Conservation (phyloP, 2,113 vertebrate genomes). For the Peromyscus leucopus region DNA sequence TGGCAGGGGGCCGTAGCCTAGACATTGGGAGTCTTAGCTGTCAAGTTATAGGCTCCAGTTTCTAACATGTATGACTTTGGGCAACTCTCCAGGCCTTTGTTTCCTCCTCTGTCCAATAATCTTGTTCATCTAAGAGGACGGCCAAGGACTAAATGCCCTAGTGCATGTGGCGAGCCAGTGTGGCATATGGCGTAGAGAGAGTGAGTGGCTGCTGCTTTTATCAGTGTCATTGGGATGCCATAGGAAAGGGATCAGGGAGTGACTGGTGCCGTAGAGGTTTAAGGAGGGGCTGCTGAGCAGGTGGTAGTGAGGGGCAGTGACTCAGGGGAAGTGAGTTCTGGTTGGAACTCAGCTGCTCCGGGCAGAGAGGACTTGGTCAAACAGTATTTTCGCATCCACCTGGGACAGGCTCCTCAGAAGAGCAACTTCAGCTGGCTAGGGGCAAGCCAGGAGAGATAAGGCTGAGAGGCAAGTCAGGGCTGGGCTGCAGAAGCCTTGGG, state of each 20-base stretch:
- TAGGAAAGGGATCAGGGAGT: not conserved
- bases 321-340: not conserved
- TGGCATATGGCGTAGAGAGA: not conserved
- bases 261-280: not conserved
- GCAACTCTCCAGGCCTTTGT: not conserved
- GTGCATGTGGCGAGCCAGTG: fast-evolving
- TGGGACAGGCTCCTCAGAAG: not conserved
- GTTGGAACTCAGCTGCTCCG: not conserved
- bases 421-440: not conserved
- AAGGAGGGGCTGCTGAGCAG: not conserved
- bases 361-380: not conserved
- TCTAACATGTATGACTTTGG: not conserved
- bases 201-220: not conserved
- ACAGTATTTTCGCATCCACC: not conserved
- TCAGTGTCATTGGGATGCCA: fast-evolving
- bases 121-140: not conserved
- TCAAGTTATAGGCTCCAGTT: not conserved
- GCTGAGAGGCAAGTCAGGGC: not conserved
- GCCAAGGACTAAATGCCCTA: too few species aligned
- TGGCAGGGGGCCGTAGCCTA: fast-evolving
- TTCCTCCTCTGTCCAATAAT: not conserved
- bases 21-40: not conserved
- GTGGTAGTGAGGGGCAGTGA: too few species aligned
- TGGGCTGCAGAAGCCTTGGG: not conserved
- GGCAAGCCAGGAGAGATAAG: not conserved